Evolutionary conservation across 2,888 invertebrate species (phyloP), one percentile per base, ranked within the genome.

Genomic region (Cryptosula pallasiana): DNA sequence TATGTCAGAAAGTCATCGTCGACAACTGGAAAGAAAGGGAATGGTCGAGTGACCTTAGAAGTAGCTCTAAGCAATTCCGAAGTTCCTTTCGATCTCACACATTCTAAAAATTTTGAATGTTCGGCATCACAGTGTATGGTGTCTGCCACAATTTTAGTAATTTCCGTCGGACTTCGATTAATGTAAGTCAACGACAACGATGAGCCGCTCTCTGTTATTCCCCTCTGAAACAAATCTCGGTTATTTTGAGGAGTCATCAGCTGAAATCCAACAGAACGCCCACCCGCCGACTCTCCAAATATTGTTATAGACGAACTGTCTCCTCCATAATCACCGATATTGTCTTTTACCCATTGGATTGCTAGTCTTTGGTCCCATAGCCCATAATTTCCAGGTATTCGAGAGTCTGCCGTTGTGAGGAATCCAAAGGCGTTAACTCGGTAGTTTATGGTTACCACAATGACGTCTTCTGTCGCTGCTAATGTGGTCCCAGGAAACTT

Each of bases 211-310:
- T 70, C 5, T 3, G 23, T n/a, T 2, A 70, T 34, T 3, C 3
- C 70, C 23, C 70, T n/a, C 29, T 70, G 70, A 29, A 70, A 70
- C 2, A 70, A 23, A 9, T 35, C 9, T 5, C 73, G 72, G 29
- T 36, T 54, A 71, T 75, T 77, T 36, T 72, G 72, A 0, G 76
- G 76, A 69, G 76, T 76, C 16, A 77, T n/a, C 5, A 77, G 74
- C 16, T 78, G 77, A 35, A 76, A 73, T 5, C 75, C 72, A 0
- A 75, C 78, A 73, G 76, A 75, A 1, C 74, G 74, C 1, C 75
- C 78, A 0, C 80, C 80, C 1, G 79, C 78, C 29, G 78, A 78
- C 71, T 78, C 76, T n/a, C 80, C 80, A 57, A 76, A 77, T n/a
- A 80, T 45, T 0, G 79, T 78, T 1, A 80, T 74, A 1, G 54